phyloP scores from a whole-genome alignment of 2,797 vertebrate species.

The Etheostoma nigrum region DNA sequence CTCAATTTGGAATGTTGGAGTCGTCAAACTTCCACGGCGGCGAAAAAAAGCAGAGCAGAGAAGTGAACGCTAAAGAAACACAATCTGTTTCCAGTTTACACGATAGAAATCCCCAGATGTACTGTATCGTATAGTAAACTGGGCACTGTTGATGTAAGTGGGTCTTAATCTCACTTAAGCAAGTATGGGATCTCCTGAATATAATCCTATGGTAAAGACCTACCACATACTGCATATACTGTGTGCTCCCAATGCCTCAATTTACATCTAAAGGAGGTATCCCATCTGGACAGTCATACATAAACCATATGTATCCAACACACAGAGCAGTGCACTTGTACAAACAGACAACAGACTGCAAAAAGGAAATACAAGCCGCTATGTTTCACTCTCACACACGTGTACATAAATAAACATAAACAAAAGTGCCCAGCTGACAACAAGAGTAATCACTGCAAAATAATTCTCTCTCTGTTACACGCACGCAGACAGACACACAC shows the following conservation, averaged over 20 bases:
- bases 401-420: constrained; percentile 32
- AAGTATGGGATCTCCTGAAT: constrained; percentile 22
- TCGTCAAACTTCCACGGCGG: constrained; percentile 7
- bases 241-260: constrained; percentile 16
- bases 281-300: constrained; percentile 36
- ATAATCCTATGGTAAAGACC: constrained; percentile 20
- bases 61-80: constrained; percentile 27
- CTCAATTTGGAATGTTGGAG: constrained; percentile 13
- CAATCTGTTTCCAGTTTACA: constrained; percentile 39
- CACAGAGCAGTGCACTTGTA: constrained; percentile 19
- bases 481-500: too few relatives aligned
- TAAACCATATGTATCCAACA: constrained; percentile 46
- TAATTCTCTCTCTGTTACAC: constrained; percentile 5
- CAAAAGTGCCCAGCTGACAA: constrained; percentile 18
- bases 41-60: constrained; percentile 1
- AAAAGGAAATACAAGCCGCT: constrained; percentile 13
- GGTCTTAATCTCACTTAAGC: constrained; percentile 42
- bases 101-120: constrained; percentile 33
- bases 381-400: background rate
- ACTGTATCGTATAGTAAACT: constrained; percentile 24
- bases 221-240: background rate
- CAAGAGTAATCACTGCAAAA: constrained; percentile 30
- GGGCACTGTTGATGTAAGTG: constrained; percentile 24
- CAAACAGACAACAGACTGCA: constrained; percentile 25
- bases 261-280: constrained; percentile 55